Base-by-base conservation (phyloP, 2,888 invertebrate genomes). In the Hyppa rectilinea region DNA sequence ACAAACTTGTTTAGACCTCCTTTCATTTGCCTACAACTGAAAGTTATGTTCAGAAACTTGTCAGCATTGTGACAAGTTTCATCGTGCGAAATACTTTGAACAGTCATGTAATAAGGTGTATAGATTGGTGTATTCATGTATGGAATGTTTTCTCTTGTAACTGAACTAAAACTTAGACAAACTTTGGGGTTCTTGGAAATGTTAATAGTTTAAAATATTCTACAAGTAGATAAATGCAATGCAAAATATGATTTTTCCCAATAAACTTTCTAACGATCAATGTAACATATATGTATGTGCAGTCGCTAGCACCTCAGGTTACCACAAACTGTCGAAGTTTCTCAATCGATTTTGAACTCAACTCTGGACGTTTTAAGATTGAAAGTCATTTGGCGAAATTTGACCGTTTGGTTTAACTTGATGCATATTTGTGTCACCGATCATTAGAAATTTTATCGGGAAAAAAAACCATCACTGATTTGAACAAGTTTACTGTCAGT, bases 31-130 rank as follows among this genome's bases (percentile, higher is more conserved):
- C 47, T 40, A 47, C 53, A 47, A 29, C 40, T 71, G 64, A 36
- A 64, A 36, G 68, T 68, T 71, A 73, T 55, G 73, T 55, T 72
- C 17, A 23, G 26, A 47, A 47, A 64, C 34, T 47, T 29, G 38
- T 23, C 34, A 14, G 10, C 23, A 47, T 29, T 47, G 40, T 53
- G n/a, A n/a, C n/a, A n/a, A n/a, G n/a, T n/a, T n/a, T n/a, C n/a
- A 17, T 12, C 17, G 17, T 26, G 2, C 23, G 17, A 38, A 38
- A 72, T 62, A 38, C 52, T 52, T 61, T 4, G 17, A 34, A 38
- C 31, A 38, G 9, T 26, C 23, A 43, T 50, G 14, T 43, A 36
- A 43, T 43, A 38, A 31, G 23, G 31, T 26, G 7, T 26, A 36
- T 61, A 23, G 36, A 71, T 60, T 50, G 4, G 4, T 23, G 2